Percentiles rank a stretch among this genome's conserved stretches.
Conservation (phyloP, 2,113 vertebrate species). For the Tympanuchus pallidicinctus region DNA sequence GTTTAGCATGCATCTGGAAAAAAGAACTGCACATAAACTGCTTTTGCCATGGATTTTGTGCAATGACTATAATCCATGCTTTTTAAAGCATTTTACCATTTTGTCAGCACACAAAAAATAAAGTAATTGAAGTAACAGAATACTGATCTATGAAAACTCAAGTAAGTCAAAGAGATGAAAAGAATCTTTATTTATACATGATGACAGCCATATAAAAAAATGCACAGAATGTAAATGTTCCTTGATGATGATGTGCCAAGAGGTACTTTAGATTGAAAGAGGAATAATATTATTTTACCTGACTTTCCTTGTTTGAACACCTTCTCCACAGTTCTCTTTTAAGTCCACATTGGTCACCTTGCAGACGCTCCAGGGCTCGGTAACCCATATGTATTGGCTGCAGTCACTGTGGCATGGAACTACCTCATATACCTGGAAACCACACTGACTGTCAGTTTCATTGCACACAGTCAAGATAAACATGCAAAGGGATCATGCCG, state of each 20-base stretch:
- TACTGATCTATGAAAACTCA: not conserved
- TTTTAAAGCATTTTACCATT: not conserved
- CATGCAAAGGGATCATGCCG: not conserved
- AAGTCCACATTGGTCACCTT: conserved; percentile 94
- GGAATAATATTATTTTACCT: conserved; percentile 77
- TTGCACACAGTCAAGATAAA: not conserved
- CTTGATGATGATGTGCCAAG: not conserved
- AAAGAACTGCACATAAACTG: not conserved
- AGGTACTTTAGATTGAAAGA: not conserved
- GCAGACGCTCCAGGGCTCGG: conserved; percentile 95
- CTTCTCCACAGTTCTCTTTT: conserved; percentile 94
- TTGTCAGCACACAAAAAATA: not conserved
- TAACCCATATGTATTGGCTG: conserved; percentile 92
- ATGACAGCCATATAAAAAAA: not conserved
- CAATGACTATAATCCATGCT: not conserved
- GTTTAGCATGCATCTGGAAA: conserved; percentile 95
- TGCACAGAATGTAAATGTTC: not conserved
- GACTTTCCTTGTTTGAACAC: conserved; percentile 96
- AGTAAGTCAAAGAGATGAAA: not conserved
- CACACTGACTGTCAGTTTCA: not conserved
- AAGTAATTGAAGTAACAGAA: not conserved
- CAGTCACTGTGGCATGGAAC: conserved; percentile 97
- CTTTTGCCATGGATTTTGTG: not conserved
- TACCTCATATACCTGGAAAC: conserved; percentile 92
- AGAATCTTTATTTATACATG: not conserved